Evolutionary conservation across 2,888 invertebrate genomes (phyloP), one percentile per base, ranked within the genome.

Genomic region (Ophion slaviceki): DNA sequence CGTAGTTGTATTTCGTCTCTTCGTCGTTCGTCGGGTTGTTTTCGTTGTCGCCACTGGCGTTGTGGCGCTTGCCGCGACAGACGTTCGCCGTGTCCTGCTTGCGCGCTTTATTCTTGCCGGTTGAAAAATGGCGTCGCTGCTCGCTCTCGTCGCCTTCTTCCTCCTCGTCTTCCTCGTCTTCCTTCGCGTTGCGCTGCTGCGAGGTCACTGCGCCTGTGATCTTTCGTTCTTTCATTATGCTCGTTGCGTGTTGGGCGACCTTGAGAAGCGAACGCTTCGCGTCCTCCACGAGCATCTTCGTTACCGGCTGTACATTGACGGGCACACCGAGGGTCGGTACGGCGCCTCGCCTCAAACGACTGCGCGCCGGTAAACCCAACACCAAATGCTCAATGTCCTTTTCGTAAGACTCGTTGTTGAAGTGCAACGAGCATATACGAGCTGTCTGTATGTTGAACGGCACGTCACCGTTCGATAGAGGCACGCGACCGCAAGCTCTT

Each of bases 331-430:
- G 92, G 62, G 94, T 94, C 70, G 95, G 95, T 81, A 95, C 93
- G 4, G 95, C 95, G 59, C 95, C 95, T 85, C 95, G 94, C 87
- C 94, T 94, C 89, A 95, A 90, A 28, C 95, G 93, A 88, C 95
- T 95, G 86, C 95, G 92, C 80, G 94, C 94, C 87, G 95, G 95
- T 86, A 95, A 92, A 7, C 95, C 95, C 82, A 95, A 93, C 85
- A 95, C 93, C 89, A 95, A 94, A 92, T 95, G 95, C 90, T 95
- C 95, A 87, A 95, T 94, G 91, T 95, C 95, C 88, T 95, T 94
- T 92, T 95, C 95, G 93, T 95, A 95, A 87, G 94, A 94, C 53
- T 94, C 93, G 85, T 94, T 94, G 78, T 94, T 94, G 88, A 95
- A 95, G 90, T 95, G 95, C 82, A 95, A 92, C 79, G 95, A 95